Evolutionary conservation across 2,888 invertebrate species (phyloP).

Genomic region (Eupelmus urozonus): DNA sequence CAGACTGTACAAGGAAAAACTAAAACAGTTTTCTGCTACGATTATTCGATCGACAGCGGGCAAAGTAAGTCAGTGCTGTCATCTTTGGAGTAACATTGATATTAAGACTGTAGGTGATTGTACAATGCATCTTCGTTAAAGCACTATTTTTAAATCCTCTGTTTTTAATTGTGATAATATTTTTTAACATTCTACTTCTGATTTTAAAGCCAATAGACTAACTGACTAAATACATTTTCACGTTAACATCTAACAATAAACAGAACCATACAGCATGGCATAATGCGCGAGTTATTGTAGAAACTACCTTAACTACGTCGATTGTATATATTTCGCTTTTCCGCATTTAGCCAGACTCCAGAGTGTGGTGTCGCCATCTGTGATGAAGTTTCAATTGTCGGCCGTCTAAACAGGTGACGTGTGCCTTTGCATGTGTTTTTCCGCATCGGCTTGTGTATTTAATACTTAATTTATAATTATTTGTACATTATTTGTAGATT

Average conservation of each 20-base stretch:
- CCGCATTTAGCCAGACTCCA: background rate
- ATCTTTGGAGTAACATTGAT: slow-evolving; percentile 13
- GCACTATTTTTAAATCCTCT: too few relatives aligned
- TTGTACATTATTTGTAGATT: slow-evolving; percentile 50
- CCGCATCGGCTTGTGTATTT: slow-evolving; percentile 24
- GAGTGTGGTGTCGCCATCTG: slow-evolving; percentile 38
- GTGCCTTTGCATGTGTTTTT: slow-evolving; percentile 60
- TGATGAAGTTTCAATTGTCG: slow-evolving; percentile 17
- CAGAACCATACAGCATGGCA: too few relatives aligned
- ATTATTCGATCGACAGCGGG: too few relatives aligned
- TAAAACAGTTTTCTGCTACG: slow-evolving; percentile 43
- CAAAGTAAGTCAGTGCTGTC: slow-evolving; percentile 28
- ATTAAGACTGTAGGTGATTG: background rate
- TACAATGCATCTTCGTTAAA: too few relatives aligned
- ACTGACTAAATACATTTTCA: too few relatives aligned
- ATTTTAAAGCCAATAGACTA: too few relatives aligned
- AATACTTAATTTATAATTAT: slow-evolving; percentile 41
- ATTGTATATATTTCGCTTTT: too few relatives aligned
- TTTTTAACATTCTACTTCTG: too few relatives aligned
- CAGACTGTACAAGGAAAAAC: slow-evolving; percentile 6
- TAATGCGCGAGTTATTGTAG: too few relatives aligned
- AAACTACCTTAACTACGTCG: too few relatives aligned
- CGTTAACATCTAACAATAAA: too few relatives aligned
- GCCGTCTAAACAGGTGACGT: slow-evolving; percentile 68
- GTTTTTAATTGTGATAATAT: too few relatives aligned